Evolutionary conservation across 35 echinoderm and acorn worm genomes (phyloP).

Genomic region (Lytechinus variegatus): DNA sequence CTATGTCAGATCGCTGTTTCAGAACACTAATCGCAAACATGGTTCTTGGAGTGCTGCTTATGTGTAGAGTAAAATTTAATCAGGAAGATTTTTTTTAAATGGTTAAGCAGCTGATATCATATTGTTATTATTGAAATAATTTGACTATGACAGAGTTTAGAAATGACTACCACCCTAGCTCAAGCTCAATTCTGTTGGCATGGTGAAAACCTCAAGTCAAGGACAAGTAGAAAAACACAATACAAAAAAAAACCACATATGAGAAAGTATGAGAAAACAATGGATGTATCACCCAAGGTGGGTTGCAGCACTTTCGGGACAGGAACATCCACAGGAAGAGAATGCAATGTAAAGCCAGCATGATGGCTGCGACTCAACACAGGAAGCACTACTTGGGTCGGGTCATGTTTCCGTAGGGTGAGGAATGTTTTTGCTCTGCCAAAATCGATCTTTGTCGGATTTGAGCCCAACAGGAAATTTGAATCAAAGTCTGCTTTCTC

Average conservation of each 20-base stretch:
- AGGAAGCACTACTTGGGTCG: not conserved
- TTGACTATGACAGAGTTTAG: not conserved
- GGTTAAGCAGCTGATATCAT: not conserved
- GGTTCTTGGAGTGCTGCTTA: no score
- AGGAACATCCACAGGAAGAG: not conserved
- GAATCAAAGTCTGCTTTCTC: not conserved
- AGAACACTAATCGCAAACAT: no score
- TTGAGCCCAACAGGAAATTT: not conserved
- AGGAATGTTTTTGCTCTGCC: not conserved
- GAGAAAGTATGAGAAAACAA: not conserved
- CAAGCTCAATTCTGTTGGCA: not conserved
- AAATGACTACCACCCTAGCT: not conserved
- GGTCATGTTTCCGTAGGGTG: slow-evolving; percentile 8
- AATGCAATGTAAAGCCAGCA: not conserved
- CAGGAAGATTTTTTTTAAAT: no score
- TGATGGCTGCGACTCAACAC: not conserved
- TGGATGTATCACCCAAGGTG: not conserved
- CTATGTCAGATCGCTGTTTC: no score
- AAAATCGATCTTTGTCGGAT: not conserved
- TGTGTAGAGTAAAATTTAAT: no score
- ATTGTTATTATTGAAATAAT: not conserved
- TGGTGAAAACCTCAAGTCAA: not conserved
- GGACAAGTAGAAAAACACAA: not conserved
- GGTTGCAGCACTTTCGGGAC: slow-evolving; percentile 7
- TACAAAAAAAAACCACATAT: not conserved